Base-by-base conservation (phyloP, 2,888 invertebrate species). In the Anagyrus pseudococci region DNA sequence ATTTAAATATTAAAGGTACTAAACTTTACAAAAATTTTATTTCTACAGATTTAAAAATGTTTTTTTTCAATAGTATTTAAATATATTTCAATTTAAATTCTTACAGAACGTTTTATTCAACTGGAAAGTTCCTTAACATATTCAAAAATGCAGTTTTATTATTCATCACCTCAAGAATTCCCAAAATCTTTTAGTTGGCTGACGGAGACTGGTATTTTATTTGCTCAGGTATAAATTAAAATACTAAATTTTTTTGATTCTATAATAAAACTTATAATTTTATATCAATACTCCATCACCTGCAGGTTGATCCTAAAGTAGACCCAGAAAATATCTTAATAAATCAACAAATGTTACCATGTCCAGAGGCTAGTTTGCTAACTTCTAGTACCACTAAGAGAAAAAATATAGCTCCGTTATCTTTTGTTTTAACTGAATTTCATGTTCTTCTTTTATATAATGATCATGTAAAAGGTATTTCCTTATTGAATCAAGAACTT, bases 131-230 rank as follows among this genome's bases (percentile, higher is more conserved):
- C 86, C 29, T 81, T 91, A 53, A 87, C 88, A 58, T 91, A 91
- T 79, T 94, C 96, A 0, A 88, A 88, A 74, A 83, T 96, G 58
- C 89, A 91, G 70, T 89, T 94, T 75, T 93, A 86, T 82, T 89
- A 89, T 58, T 85, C 88, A 53, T 87, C 88, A 70, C 84, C 84
- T 62, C 84, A 85, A 72, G 86, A 86, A 63, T 83, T 85, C 48
- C 94, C 95, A 0, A 89, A 88, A 73, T 86, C 88, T 2, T 93
- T 94, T 83, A 94, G 91, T 0, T 96, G 96, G 96, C 84, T 96
- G 72, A 92, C 92, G 19, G 93, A 91, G 71, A 88, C 89, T 25
- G 94, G 94, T 8, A 87, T 96, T 69, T 88, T 89, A 70, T 89
- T 88, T 82, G 92, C 92, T 43, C 87, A 91, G 84, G 92, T 94